Conservation (phyloP, 2,113 vertebrate genomes). For the Salvelinus alpinus region DNA sequence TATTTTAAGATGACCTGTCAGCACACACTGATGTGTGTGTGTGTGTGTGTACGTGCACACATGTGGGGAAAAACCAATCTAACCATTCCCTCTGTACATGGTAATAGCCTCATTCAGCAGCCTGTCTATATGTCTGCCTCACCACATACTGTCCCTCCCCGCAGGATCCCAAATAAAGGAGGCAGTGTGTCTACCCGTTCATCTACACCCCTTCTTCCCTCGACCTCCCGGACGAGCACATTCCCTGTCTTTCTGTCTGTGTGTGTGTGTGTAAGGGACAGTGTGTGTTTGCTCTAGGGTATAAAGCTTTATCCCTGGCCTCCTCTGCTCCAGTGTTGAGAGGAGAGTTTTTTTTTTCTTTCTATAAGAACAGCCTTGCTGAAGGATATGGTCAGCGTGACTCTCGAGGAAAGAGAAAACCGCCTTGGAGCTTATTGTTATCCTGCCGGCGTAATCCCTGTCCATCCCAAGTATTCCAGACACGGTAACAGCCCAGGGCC, state of each 20-base stretch:
- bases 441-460: constrained; percentile 63
- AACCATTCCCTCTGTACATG: constrained; percentile 2
- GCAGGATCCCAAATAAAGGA: constrained; percentile 8
- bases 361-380: constrained; percentile 34
- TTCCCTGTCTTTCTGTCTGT: constrained; percentile 2
- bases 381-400: constrained; percentile 55
- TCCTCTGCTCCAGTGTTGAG: constrained; percentile 16
- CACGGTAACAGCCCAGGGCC: constrained; percentile 38
- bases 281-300: background rate
- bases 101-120: constrained; percentile 12
- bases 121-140: constrained; percentile 18
- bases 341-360: background rate
- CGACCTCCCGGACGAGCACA: constrained; percentile 39
- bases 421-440: constrained; percentile 56
- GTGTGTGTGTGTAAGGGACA: background rate
- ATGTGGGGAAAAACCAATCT: background rate
- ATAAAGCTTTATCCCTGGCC: background rate
- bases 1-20: too few relatives aligned
- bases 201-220: too few relatives aligned
- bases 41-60: background rate
- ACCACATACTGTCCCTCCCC: constrained; percentile 5
- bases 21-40: background rate
- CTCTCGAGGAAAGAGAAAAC: constrained; percentile 48
- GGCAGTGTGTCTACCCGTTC: background rate
- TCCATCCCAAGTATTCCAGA: constrained; percentile 47